Percentiles rank a stretch among this genome's conserved stretches.
phyloP scores from a whole-genome alignment of 2,888 invertebrate genomes.

The Altica lythri region DNA sequence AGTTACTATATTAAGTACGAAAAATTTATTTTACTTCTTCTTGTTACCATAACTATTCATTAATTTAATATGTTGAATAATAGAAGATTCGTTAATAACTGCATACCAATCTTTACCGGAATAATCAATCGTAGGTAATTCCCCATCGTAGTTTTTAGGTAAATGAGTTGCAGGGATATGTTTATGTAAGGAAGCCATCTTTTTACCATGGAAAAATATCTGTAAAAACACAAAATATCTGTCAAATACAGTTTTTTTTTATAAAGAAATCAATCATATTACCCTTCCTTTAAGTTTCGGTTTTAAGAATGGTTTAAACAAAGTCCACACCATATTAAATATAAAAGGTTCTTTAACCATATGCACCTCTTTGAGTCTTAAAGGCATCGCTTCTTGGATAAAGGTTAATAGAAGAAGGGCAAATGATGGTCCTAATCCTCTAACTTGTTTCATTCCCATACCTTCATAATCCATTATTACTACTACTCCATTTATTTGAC shows the following conservation, averaged over 20 bases:
- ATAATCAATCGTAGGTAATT: slow-evolving; percentile 75
- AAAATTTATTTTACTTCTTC: slow-evolving; percentile 52
- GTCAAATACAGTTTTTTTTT: not conserved
- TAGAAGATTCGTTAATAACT: slow-evolving; percentile 64
- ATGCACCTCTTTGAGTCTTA: slow-evolving; percentile 83
- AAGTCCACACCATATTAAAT: slow-evolving; percentile 82
- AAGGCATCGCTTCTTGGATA: slow-evolving; percentile 86
- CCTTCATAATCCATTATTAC: slow-evolving; percentile 84
- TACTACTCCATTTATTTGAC: slow-evolving; percentile 79
- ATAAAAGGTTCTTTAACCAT: slow-evolving; percentile 84
- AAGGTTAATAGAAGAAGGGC: slow-evolving; percentile 77
- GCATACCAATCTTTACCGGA: slow-evolving; percentile 79
- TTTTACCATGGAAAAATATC: slow-evolving; percentile 83
- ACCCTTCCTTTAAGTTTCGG: slow-evolving; percentile 79
- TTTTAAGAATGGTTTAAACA: slow-evolving; percentile 82
- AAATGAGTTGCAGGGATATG: slow-evolving; percentile 70
- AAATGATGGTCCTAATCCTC: slow-evolving; percentile 70
- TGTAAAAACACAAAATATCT: slow-evolving; percentile 53
- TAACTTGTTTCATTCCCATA: slow-evolving; percentile 75
- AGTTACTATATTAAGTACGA: too few relatives aligned
- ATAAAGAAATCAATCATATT: slow-evolving; percentile 40
- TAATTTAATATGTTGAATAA: slow-evolving; percentile 66
- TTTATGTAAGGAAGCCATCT: slow-evolving; percentile 77
- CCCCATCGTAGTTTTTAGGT: slow-evolving; percentile 78
- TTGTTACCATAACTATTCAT: slow-evolving; percentile 72